phyloP scores from a whole-genome alignment of 2,797 vertebrate genomes.

The Mus minutoides region DNA sequence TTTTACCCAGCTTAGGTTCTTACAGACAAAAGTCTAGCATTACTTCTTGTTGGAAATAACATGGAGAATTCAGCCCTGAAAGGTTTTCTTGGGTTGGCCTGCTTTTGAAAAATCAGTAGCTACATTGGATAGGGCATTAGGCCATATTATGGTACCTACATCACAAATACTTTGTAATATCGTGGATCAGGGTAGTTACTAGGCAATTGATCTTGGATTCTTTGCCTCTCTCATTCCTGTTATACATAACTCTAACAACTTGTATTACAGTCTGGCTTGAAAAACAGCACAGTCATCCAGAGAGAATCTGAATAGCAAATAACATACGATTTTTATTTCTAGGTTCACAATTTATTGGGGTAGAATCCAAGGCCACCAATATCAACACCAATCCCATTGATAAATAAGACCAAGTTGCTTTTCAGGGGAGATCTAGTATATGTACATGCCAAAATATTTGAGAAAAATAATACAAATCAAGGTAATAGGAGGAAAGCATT shows the following conservation, averaged over 20 bases:
- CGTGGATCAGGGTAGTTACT: conserved; percentile 62
- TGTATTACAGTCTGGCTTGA: conserved; percentile 43
- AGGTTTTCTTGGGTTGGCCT: conserved; percentile 51
- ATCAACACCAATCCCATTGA: not conserved
- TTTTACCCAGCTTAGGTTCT: not conserved
- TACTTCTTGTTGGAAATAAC: not conserved
- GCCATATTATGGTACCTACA: conserved; percentile 67
- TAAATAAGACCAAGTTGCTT: not conserved
- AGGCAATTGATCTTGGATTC: conserved; percentile 60
- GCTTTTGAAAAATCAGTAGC: conserved; percentile 69
- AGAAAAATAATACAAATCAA: conserved; percentile 17
- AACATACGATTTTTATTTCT: not conserved
- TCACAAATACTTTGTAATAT: conserved; percentile 68
- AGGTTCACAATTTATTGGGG: not conserved
- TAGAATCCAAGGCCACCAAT: not conserved
- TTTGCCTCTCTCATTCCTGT: conserved; percentile 14
- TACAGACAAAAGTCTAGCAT: not conserved
- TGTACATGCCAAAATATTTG: not conserved
- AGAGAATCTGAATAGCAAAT: conserved; percentile 1
- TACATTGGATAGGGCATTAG: conserved; percentile 66
- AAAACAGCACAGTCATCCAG: conserved; percentile 39
- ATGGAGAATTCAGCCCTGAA: conserved; percentile 42
- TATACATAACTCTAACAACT: conserved; percentile 45
- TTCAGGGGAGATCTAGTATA: not conserved
- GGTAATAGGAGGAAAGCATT: not conserved